Conservation (phyloP, 2,113 vertebrate species). For the Triplophysa dalaica region DNA sequence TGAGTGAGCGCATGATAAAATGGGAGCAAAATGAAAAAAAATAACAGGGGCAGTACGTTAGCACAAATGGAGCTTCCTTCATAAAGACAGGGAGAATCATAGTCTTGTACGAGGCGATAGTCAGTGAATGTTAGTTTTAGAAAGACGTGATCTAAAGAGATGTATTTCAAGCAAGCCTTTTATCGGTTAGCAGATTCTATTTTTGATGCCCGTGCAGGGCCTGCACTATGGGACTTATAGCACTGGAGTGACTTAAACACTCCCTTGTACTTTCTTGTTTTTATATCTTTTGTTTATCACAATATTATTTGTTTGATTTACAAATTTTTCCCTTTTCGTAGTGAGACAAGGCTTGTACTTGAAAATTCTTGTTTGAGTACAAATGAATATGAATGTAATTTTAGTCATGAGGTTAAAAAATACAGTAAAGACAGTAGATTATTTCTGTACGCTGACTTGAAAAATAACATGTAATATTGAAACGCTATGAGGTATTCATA, state of each 20-base stretch:
- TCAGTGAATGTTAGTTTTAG: conserved; percentile 39
- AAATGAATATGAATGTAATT: conserved; percentile 80
- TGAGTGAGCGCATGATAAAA: conserved; percentile 49
- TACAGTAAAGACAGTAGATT: conserved; percentile 74
- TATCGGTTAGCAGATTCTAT: conserved; percentile 50
- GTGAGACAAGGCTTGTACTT: conserved; percentile 69
- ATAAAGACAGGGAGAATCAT: conserved; percentile 47
- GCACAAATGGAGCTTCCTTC: conserved; percentile 57
- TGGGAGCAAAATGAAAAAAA: conserved; percentile 41
- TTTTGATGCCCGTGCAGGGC: conserved; percentile 47
- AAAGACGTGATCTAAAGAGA: conserved; percentile 55
- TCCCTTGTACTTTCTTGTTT: conserved; percentile 59
- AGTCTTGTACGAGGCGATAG: conserved; percentile 47
- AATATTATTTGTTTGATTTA: conserved; percentile 70
- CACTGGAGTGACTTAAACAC: conserved; percentile 61
- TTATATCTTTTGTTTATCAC: conserved; percentile 61
- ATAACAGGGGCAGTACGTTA: conserved; percentile 56
- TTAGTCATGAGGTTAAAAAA: conserved; percentile 78
- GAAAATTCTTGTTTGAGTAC: conserved; percentile 64
- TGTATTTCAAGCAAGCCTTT: conserved; percentile 48
- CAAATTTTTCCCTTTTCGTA: conserved; percentile 68
- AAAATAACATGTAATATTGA: conserved; percentile 74
- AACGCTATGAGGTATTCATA: conserved; percentile 76
- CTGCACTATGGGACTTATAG: conserved; percentile 58
- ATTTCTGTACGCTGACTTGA: conserved; percentile 73